Evolutionary conservation across 1,140 invertebrate genomes (phyloP), one percentile per base, ranked within the genome.

Genomic region (Galleria mellonella): DNA sequence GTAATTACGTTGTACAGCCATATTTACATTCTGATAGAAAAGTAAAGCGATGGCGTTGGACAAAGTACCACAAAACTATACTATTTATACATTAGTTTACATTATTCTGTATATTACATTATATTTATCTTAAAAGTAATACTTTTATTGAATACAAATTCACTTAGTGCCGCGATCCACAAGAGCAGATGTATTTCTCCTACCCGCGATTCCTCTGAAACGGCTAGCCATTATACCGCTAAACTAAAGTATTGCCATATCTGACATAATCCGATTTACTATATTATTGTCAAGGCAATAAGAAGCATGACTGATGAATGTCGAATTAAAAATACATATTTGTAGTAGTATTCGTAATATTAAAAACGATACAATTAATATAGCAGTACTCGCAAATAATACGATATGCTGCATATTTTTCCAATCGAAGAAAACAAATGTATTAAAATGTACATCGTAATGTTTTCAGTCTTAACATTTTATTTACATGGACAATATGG

Each of bases 401-500:
- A 37, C 11, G 35, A 13, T 37, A 17, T 17, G 9, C 32, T 15
- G 14, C 35, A 17, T 15, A 17, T 15, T 17, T 15, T 17, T 14
- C 9, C 35, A 11, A 23, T 6, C 6, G 14, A 17, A 17, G 35
- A 37, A 43, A 43, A 48, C 32, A 40, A 46, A 60, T 56, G 51
- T 47, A 37, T 52, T 54, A 56, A 60, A 60, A 67, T 51, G 53
- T 43, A 61, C 53, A 58, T 59, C 50, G 37, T 37, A 38, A 42
- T 32, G 42, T 55, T 62, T 57, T 82, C 77, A 82, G 77, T 82
- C 77, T 82, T 82, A 64, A 74, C 63, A 63, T 50, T 73, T 70
- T 75, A 76, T 73, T 54, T 78, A 82, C 72, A 78, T 73, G 72
- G 71, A 78, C 72, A 64, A 47, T 62, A 51, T 6, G 11, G 12